Evolutionary conservation across 2,797 vertebrate genomes (phyloP).

Genomic region (Eremophila alpestris): DNA sequence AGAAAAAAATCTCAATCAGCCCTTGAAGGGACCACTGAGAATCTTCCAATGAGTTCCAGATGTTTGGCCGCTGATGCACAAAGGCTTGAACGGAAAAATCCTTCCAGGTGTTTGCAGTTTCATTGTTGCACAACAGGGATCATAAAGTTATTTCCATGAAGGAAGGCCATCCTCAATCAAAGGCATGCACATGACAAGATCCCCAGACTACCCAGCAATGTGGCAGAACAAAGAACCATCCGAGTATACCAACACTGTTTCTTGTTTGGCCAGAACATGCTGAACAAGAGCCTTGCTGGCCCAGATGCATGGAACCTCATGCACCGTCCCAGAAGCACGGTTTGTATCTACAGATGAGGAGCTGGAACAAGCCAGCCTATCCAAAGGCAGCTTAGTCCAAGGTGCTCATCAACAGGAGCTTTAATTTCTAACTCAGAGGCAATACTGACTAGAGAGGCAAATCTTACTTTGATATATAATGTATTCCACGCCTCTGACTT

Average conservation of each 20-base stretch:
- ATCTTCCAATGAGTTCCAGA: constrained; percentile 36
- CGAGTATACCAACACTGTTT: fast-evolving
- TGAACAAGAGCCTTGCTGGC: background rate
- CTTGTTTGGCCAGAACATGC: fast-evolving
- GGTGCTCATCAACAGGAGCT: background rate
- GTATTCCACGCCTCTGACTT: background rate
- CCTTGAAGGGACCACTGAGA: constrained; percentile 37
- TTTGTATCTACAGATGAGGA: background rate
- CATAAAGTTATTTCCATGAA: constrained; percentile 21
- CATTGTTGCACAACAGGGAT: constrained; percentile 36
- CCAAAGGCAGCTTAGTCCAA: background rate
- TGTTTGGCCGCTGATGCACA: background rate
- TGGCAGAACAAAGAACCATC: background rate
- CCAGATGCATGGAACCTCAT: background rate
- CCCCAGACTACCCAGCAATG: background rate
- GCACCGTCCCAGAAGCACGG: background rate
- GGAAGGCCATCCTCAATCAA: background rate
- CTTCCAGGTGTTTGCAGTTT: constrained; percentile 68
- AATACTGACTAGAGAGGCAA: background rate
- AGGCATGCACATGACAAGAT: background rate
- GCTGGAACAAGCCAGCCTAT: background rate
- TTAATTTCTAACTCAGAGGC: background rate
- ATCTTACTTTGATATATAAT: background rate
- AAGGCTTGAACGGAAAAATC: constrained; percentile 43
- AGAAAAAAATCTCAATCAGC: constrained; percentile 11